Evolutionary conservation across 2,888 invertebrate species (phyloP).

Genomic region (Scaptomyza parva): DNA sequence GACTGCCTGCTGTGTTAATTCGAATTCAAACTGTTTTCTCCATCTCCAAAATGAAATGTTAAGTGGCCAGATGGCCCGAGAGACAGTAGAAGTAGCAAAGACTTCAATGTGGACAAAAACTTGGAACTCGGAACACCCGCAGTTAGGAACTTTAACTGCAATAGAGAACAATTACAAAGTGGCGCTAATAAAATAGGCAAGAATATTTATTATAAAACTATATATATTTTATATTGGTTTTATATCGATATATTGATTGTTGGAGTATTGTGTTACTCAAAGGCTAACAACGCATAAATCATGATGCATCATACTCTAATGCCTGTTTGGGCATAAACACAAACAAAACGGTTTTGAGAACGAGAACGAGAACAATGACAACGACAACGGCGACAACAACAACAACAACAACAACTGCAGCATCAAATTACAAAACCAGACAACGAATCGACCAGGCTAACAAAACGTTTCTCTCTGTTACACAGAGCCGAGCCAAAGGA

Average conservation of each 20-base stretch:
- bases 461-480: conserved; percentile 64
- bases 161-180: conserved; percentile 67
- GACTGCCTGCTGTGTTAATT: conserved; percentile 78
- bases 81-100: conserved; percentile 3
- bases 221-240: background rate
- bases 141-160: conserved; percentile 18
- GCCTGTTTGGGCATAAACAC: conserved; percentile 58
- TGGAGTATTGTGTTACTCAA: conserved; percentile 45
- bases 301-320: conserved; percentile 57
- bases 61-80: conserved; percentile 49
- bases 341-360: conserved; percentile 67
- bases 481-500: conserved; percentile 67
- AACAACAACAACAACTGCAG: conserved; percentile 24
- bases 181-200: conserved; percentile 70
- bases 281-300: conserved; percentile 63
- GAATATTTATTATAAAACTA: no score
- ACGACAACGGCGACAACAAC: conserved; percentile 31
- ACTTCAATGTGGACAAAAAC: conserved; percentile 15
- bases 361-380: conserved; percentile 21
- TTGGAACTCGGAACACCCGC: conserved; percentile 22
- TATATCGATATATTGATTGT: conserved; percentile 28
- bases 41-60: conserved; percentile 22
- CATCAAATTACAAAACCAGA: conserved; percentile 72
- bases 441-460: conserved; percentile 43
- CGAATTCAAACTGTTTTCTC: conserved; percentile 79